These are phyloP conservation scores for Otolemur garnettii DNA, from an alignment of 2,113 vertebrate species.

Conservation along the genomic window DNA sequence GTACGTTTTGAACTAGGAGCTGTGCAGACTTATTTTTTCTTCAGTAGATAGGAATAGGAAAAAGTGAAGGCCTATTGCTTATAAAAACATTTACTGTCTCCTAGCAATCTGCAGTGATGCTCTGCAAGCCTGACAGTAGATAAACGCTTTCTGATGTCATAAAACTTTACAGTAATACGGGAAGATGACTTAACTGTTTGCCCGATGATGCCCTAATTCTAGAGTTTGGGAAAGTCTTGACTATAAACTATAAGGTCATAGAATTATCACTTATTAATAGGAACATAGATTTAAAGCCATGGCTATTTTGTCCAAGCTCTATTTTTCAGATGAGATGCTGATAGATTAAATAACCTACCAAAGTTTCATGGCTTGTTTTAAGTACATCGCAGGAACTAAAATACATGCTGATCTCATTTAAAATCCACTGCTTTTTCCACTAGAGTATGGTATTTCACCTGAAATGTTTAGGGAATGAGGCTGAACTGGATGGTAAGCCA, in stretches of 20 bases:
- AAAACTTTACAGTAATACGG: constrained; percentile 66
- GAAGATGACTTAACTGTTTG: constrained; percentile 58
- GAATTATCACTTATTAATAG: constrained; percentile 27
- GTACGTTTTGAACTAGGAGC: constrained; percentile 47
- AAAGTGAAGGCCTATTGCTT: constrained; percentile 79
- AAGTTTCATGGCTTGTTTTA: neutral
- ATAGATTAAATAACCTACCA: neutral
- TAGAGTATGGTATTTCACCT: neutral
- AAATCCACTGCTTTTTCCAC: neutral
- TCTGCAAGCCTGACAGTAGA: constrained; percentile 76
- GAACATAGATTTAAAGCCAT: neutral
- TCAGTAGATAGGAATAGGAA: constrained; percentile 74
- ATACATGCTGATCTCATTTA: neutral
- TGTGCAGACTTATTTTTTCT: neutral
- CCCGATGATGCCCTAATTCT: neutral
- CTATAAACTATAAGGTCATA: neutral
- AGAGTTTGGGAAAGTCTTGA: constrained; percentile 26
- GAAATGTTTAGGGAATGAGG: neutral
- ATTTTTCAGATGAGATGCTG: neutral
- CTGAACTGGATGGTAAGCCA: neutral
- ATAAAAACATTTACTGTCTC: constrained; percentile 82
- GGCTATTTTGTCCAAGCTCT: neutral
- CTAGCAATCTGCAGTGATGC: constrained; percentile 79
- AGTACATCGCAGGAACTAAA: neutral
- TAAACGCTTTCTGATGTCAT: constrained; percentile 70